Base-by-base conservation (phyloP, 2,797 vertebrate species). In the Microtus californicus region DNA sequence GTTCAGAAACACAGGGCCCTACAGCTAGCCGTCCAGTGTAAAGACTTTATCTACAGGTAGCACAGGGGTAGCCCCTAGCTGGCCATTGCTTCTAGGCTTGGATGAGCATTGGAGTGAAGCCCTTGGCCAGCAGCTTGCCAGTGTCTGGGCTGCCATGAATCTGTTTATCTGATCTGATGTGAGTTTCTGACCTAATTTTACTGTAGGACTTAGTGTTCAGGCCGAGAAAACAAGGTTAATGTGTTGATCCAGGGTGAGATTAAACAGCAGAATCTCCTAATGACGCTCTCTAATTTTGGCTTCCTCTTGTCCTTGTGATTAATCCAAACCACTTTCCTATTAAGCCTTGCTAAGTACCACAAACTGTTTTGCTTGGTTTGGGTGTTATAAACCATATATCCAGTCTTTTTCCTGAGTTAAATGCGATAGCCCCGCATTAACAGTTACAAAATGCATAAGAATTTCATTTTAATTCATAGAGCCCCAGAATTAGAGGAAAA, bases 121-220 rank as follows among this genome's bases (percentile, higher is more conserved):
- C 73, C 45, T 87, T 54, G 92, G 21, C 63, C n/a, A 59, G 17
- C 85, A 73, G 92, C 90, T 85, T 97, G 97, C 97, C 96, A 97
- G 91, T 91, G 96, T 97, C 87, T 97, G 97, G 31, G 67, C 94
- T 97, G 95, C 94, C 92, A 95, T 96, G 97, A 97, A 94, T 98
- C 97, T 97, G 97, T 95, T 98, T 98, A 98, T 98, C 88, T 98
- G 95, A 98, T 98, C 87, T 96, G 97, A 97, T 98, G 98, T 98
- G 98, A 98, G 97, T 98, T 98, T 98, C 96, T 98, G 98, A 99
- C 98, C 98, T 98, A 98, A 98, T 98, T 99, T 98, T 98, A 78
- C 90, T 89, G 54, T 59, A 90, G 86, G 97, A 96, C 89, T 98
- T 97, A 95, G 96, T 5, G 0, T 94, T 96, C 96, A 96, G 95